Base-by-base conservation (phyloP, 2,113 vertebrate genomes). In the Rhynchomys soricoides region DNA sequence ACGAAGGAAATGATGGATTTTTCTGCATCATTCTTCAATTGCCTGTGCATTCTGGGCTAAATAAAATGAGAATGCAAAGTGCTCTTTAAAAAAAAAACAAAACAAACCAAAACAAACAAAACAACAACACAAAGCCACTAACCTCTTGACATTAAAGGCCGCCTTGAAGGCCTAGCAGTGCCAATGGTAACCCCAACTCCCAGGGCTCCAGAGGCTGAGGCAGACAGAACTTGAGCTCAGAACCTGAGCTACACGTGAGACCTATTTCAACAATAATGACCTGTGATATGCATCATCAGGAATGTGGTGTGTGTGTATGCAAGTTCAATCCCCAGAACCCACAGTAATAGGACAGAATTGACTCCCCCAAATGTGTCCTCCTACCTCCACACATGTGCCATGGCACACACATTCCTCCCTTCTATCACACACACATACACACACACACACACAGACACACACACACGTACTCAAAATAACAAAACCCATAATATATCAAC, bases 11-110 rank as follows among this genome's bases (percentile, higher is more conserved):
- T 79, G 29, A 55, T 43, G 78, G 90, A 89, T 68, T 86, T 95
- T 91, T n/a, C 34, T 93, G 52, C 17, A 57, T 95, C 91, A 78
- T 66, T 93, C 77, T 96, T 91, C 73, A 95, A 82, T 31, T 82
- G n/a, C 74, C 40, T 86, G 45, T 86, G 94, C 88, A 86, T 81
- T 55, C 55, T 24, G 59, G 70, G 5, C 68, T 93, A 45, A 64
- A 77, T 21, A 97, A 91, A 94, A 89, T 68, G 5, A 66, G 90
- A 91, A 82, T 29, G 26, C 43, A 59, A 75, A 89, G 88, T 29
- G 13, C 4, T 37, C 6, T 74, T 34, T 78, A 26, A n/a, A 43
- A 66, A 83, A 55, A 29, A 78, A 79, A 37, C 4, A 55, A 59
- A 37, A 24, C 37, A 26, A 59, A 43, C 17, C 13, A 8, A 52